phyloP scores from a whole-genome alignment of 2,888 invertebrate species.

The Lacanobia oleracea region DNA sequence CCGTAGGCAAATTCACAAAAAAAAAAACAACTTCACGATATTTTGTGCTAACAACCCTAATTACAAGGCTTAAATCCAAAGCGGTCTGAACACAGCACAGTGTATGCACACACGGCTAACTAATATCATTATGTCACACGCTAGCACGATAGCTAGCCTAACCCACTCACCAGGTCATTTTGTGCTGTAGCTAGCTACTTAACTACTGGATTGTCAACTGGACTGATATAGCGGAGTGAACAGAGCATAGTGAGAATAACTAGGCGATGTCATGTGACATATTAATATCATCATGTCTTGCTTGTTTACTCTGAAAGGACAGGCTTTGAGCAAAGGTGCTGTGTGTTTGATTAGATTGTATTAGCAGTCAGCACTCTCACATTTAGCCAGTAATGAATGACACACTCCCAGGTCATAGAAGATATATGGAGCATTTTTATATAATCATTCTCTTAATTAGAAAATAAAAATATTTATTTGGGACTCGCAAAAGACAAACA shows the following conservation, averaged over 20 bases:
- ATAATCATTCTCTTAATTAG: background rate
- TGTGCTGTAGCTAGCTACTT: constrained; percentile 15
- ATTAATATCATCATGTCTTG: background rate
- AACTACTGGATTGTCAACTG: constrained; percentile 14
- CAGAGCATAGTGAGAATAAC: constrained; percentile 21
- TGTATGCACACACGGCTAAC: constrained; percentile 31
- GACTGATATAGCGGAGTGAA: constrained; percentile 17
- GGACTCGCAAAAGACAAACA: no score
- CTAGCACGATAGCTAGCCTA: constrained; percentile 18
- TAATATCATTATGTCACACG: constrained; percentile 52
- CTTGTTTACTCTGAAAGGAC: no score
- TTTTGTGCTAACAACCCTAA: background rate
- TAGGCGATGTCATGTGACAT: constrained; percentile 9
- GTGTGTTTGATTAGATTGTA: no score
- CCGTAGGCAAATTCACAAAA: background rate
- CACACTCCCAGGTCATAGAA: background rate
- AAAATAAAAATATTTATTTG: no score
- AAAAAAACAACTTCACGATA: background rate
- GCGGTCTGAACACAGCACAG: constrained; percentile 38
- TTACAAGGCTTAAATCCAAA: constrained; percentile 8
- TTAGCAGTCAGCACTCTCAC: no score
- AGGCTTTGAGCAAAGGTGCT: no score
- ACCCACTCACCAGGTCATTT: constrained; percentile 47
- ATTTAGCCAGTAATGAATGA: no score
- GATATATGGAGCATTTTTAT: background rate